These are phyloP conservation scores for Discoglossus pictus DNA, from an alignment of 2,797 vertebrate genomes.

Conservation along the genomic window DNA sequence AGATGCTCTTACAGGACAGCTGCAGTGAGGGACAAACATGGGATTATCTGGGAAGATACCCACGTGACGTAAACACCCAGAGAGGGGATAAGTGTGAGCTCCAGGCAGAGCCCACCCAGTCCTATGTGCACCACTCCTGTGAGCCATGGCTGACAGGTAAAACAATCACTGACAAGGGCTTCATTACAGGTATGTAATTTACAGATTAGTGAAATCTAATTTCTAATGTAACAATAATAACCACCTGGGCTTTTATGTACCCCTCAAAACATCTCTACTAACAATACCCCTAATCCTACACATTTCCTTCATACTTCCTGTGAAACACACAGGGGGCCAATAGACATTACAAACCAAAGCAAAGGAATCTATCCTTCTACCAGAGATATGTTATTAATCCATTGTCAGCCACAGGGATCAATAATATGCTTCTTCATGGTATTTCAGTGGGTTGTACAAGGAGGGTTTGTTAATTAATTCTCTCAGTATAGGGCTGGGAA, in stretches of 20 bases:
- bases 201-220: background rate
- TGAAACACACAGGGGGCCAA: too few species aligned
- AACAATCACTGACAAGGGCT: background rate
- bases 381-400: too few species aligned
- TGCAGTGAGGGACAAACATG: background rate
- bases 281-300: background rate
- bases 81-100: background rate
- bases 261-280: background rate
- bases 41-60: background rate
- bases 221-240: background rate
- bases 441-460: too few species aligned
- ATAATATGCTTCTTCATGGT: too few species aligned
- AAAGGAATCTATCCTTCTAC: too few species aligned
- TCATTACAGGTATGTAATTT: constrained; percentile 6
- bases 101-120: too few species aligned
- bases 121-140: background rate
- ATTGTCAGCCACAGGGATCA: too few species aligned
- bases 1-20: background rate
- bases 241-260: background rate
- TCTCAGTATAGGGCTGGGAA: too few species aligned
- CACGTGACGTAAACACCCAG: background rate
- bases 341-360: too few species aligned
- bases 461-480: too few species aligned
- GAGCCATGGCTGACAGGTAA: background rate
- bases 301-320: too few species aligned